These are phyloP conservation scores for Sylvicola cinctus DNA, from an alignment of 2,888 invertebrate species.

Conservation along the genomic window DNA sequence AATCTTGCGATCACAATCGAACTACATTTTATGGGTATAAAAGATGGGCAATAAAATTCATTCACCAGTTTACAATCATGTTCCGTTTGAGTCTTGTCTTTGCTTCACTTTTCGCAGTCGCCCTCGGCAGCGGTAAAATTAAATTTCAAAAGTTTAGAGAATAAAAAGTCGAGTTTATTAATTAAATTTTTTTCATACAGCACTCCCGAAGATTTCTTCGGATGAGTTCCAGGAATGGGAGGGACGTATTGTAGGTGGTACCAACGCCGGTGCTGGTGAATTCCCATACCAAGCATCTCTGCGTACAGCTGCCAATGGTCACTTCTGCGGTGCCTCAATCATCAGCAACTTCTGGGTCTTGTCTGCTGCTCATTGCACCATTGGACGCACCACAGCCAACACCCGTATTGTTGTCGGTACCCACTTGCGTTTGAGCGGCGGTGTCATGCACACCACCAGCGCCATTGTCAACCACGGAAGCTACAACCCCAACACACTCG, in stretches of 20 bases:
- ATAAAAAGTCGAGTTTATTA: no score
- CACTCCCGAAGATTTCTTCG: no score
- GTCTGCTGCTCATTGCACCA: constrained; percentile 13
- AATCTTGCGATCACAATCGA: no score
- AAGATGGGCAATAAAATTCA: no score
- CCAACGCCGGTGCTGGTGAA: constrained; percentile 8
- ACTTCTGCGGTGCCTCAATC: constrained; percentile 13
- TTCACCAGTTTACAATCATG: no score
- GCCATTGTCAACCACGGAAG: constrained; percentile 5
- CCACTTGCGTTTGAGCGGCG: not conserved
- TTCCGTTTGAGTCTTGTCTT: no score
- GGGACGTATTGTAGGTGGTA: constrained; percentile 13
- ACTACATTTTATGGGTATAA: no score
- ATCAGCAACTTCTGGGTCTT: constrained; percentile 10
- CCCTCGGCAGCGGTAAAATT: no score
- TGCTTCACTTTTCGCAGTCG: no score
- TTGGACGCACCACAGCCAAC: constrained; percentile 4
- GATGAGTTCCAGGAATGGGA: not conserved
- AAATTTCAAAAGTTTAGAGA: no score
- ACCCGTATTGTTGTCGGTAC: constrained; percentile 5
- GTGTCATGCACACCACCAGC: constrained; percentile 1
- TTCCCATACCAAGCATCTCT: constrained; percentile 12
- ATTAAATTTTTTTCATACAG: no score
- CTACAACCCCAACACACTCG: constrained; percentile 4
- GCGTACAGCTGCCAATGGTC: constrained; percentile 7